A percentile compares a stretch with the other conserved stretches of the same genome.
phyloP scores from a whole-genome alignment of 2,888 invertebrate genomes.

The Erynnis tages region DNA sequence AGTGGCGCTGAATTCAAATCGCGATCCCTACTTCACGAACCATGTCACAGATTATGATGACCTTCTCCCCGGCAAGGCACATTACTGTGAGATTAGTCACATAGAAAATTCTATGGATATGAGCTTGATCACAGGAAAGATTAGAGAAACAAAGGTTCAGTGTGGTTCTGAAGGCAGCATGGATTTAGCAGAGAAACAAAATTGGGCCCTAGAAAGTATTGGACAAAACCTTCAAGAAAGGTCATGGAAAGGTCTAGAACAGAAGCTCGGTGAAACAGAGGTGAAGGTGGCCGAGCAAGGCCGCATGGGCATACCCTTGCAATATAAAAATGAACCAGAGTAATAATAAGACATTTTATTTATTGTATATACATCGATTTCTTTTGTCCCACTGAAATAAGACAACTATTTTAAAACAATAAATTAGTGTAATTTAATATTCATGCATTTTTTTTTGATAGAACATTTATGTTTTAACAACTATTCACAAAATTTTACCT shows the following conservation, averaged over 20 bases:
- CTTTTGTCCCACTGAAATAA: slow-evolving; percentile 10
- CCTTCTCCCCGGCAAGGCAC: slow-evolving; percentile 84
- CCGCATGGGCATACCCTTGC: slow-evolving; percentile 87
- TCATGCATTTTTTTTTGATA: not conserved
- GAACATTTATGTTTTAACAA: not conserved
- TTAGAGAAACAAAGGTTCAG: slow-evolving; percentile 76
- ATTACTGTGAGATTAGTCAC: slow-evolving; percentile 71
- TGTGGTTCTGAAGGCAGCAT: slow-evolving; percentile 52
- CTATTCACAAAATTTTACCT: not conserved
- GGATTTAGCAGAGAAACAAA: slow-evolving; percentile 70
- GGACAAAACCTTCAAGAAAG: slow-evolving; percentile 85
- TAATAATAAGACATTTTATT: slow-evolving; percentile 34
- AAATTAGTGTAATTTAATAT: slow-evolving; percentile 1
- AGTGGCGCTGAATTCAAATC: slow-evolving; percentile 85
- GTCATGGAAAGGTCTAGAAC: slow-evolving; percentile 94
- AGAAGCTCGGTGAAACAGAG: slow-evolving; percentile 87
- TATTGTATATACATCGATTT: slow-evolving; percentile 31
- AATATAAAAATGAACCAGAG: slow-evolving; percentile 83
- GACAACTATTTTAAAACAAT: slow-evolving; percentile 26
- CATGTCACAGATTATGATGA: slow-evolving; percentile 89
- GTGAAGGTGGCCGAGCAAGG: slow-evolving; percentile 87
- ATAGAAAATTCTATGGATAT: slow-evolving; percentile 81
- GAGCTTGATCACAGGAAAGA: slow-evolving; percentile 87
- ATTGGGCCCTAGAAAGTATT: slow-evolving; percentile 77
- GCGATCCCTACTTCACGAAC: slow-evolving; percentile 79